Conservation (phyloP, 2,888 invertebrate genomes). For the Amorpha juglandis region DNA sequence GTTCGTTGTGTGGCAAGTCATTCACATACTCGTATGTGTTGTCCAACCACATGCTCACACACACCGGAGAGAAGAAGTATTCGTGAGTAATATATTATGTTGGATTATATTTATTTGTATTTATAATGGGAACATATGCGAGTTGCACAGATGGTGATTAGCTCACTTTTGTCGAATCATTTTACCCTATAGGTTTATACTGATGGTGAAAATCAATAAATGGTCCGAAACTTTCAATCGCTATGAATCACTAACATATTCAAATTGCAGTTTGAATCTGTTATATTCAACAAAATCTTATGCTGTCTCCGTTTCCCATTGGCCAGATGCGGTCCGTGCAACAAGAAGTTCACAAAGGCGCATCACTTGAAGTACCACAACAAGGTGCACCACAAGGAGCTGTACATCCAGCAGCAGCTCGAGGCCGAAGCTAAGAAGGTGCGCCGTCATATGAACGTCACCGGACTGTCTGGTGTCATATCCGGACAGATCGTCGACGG, state of each 20-base stretch:
- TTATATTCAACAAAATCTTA: neutral
- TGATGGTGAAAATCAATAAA: too few species aligned
- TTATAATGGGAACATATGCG: too few species aligned
- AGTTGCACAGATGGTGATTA: too few species aligned
- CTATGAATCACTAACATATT: too few species aligned
- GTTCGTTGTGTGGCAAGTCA: conserved; percentile 76
- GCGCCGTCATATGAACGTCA: conserved; percentile 70
- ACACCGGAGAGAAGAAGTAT: conserved; percentile 81
- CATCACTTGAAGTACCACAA: conserved; percentile 82
- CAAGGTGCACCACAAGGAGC: conserved; percentile 80
- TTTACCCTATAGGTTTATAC: too few species aligned
- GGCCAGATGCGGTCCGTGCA: conserved; percentile 72
- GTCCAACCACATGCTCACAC: conserved; percentile 81
- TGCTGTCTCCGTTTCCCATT: neutral
- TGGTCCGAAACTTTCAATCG: too few species aligned
- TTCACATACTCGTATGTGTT: conserved; percentile 81
- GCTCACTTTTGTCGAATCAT: too few species aligned
- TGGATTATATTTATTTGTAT: too few species aligned
- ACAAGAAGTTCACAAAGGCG: conserved; percentile 81
- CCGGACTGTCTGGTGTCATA: conserved; percentile 65
- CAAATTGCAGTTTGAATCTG: neutral
- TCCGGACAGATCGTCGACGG: conserved; percentile 75
- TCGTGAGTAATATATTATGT: conserved; percentile 73
- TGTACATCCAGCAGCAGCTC: conserved; percentile 75
- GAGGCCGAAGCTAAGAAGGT: conserved; percentile 77